Base-by-base conservation (phyloP, 2,797 vertebrate species). In the Yasuhikotakia modesta region DNA sequence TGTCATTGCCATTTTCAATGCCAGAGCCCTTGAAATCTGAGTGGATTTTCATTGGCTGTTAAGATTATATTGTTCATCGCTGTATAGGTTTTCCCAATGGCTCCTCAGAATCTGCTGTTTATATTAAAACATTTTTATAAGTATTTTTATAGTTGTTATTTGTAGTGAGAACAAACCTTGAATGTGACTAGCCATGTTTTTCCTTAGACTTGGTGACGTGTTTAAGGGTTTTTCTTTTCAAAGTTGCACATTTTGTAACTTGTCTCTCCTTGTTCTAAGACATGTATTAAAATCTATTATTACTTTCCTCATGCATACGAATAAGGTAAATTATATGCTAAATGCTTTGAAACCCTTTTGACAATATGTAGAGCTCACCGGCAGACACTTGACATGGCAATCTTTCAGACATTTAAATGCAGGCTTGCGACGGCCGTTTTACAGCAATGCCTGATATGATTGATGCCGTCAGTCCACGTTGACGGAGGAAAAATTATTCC, bases 201-300 rank as follows among this genome's bases (percentile, higher is more conserved):
- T 27, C 27, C 4, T 27, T 27, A n/a, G n/a, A 27, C 27, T 27
- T 27, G 4, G 4, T 27, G 27, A 2, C 27, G 4, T 27, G 27
- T 27, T 27, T 27, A 2, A 70, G 46, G 57, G 60, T 24, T 17
- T 53, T 55, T 55, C 60, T 39, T 67, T 48, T 24, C 77, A 19
- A 55, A 70, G 58, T 74, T 35, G 64, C 48, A 50, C 63, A 14
- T 70, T 50, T 13, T 64, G 21, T 76, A 24, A 65, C 68, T 58
- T 65, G 55, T 66, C 73, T 65, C 60, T 63, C 53, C 57, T 71
- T 55, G 75, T 72, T 46, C 52, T 64, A 27, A 79, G 55, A 70
- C 46, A 70, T 79, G 70, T 79, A 70, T 82, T 84, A 71, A 63
- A 50, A 53, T 8, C n/a, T n/a, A n/a, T n/a, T n/a, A n/a, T n/a